Conservation (phyloP, 2,113 vertebrate species). For the Silurus meridionalis region DNA sequence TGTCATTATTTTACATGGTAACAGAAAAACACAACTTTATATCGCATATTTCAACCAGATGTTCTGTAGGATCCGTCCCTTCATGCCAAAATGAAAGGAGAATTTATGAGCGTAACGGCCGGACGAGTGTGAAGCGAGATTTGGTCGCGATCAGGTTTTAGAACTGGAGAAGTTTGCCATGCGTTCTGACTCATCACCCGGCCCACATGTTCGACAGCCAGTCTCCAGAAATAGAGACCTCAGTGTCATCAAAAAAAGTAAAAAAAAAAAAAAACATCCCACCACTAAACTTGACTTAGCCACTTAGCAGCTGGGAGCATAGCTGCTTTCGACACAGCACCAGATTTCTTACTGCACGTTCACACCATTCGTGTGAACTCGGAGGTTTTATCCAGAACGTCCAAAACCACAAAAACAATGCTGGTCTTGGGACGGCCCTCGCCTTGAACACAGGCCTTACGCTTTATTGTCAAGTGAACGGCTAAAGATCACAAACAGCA, state of each 20-base stretch:
- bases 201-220: conserved; percentile 24
- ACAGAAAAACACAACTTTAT: conserved; percentile 7
- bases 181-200: conserved; percentile 36
- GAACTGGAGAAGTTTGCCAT: conserved; percentile 34
- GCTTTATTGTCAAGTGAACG: not conserved
- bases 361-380: not conserved
- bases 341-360: not conserved
- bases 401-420: not conserved
- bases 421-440: not conserved
- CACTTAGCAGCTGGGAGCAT: not conserved
- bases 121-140: conserved; percentile 8
- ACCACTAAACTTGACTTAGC: not conserved
- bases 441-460: not conserved
- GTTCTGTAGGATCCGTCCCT: conserved; percentile 27
- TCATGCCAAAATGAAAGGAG: conserved; percentile 25
- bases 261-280: not conserved
- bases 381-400: not conserved
- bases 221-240: conserved; percentile 18
- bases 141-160: conserved; percentile 18
- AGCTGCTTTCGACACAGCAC: not conserved
- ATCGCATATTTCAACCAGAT: conserved; percentile 46
- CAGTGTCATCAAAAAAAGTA: conserved; percentile 9
- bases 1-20: conserved; percentile 23
- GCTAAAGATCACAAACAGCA: conserved; percentile 16
- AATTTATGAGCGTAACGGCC: conserved; percentile 30